Evolutionary conservation across 2,888 invertebrate species (phyloP), one percentile per base, ranked within the genome.

Genomic region (Corythucha ciliata): DNA sequence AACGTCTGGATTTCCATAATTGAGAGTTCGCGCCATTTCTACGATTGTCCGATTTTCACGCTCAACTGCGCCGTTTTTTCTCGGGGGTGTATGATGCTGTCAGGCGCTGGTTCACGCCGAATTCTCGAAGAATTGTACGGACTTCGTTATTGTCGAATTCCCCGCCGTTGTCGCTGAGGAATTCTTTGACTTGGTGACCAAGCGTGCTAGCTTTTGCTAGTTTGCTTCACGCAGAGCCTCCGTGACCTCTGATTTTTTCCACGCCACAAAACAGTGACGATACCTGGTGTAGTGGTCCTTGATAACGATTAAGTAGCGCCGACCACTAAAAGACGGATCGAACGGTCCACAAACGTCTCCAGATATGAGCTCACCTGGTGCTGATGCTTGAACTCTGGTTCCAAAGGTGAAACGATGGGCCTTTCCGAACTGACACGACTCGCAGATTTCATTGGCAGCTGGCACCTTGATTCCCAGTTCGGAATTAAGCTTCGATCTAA

Each of bases 401-500:
- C 56, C 59, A 46, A 61, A 61, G 2, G 57, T 48, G 14, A 57
- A 42, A 12, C 55, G 40, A 29, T 62, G 60, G 1, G 57, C 33
- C 40, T 63, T 62, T 20, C 61, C 62, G 5, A 57, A 37, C 8
- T 48, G 50, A 50, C 62, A 62, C 12, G 58, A 16, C 47, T 60
- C 60, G 40, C 62, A 62, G 39, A 61, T 57, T 18, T 61, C 56
- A 36, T 56, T 41, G 6, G 57, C 48, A 27, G 42, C 4, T 26
- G 33, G 18, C 10, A 63, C 61, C 7, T 54, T 56, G 25, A 64
- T 63, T n/a, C 57, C 54, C 12, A 61, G 51, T 26, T 64, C 57
- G 53, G 18, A 56, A 40, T 64, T 45, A 4, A 65, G 55, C 55
- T 58, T 57, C 6, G 54, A 52, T 56, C 56, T 62, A 10, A 66